Evolutionary conservation across 2,888 invertebrate genomes (phyloP), one percentile per base, ranked within the genome.

Genomic region (Spodoptera picta): DNA sequence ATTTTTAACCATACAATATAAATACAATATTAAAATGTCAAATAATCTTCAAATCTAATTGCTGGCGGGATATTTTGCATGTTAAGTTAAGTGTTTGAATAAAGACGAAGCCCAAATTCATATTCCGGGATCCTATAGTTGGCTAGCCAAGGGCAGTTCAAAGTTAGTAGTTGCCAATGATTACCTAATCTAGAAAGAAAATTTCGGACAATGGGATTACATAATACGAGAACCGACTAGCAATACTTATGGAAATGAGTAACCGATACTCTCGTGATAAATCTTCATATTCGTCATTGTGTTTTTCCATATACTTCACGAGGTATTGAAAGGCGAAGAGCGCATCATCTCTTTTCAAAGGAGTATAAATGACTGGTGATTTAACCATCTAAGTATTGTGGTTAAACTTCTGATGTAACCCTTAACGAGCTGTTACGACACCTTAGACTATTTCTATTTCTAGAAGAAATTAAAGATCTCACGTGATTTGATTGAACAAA

Each of bases 241-340:
- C 44, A 23, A 23, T 48, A 24, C 44, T 9, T 44, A 48, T 36
- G 42, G 7, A 57, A 27, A 57, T 53, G 19, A 57, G 24, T 12
- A 24, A 69, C 36, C 11, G 27, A 41, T 57, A 58, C 43, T 64
- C 36, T 57, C 19, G 58, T 54, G 58, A 46, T 44, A 65, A 51
- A 36, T 65, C 23, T 53, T 65, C n/a, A 23, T 50, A 55, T 47
- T 47, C 27, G 14, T 65, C 55, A 60, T 31, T 27, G 50, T 36
- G 52, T 66, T 65, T 60, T 60, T 31, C 42, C 36, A 63, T 53
- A 36, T 46, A 55, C 41, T 66, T 53, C 54, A 48, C 27, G 45
- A 36, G 36, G 23, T 52, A 48, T 27, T 71, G 46, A 60, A 71
- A 66, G 31, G 47, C 27, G 5, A 27, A 4, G 36, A 36, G 5